phyloP scores from a whole-genome alignment of 1,140 invertebrate species.

The Formica selysi region DNA sequence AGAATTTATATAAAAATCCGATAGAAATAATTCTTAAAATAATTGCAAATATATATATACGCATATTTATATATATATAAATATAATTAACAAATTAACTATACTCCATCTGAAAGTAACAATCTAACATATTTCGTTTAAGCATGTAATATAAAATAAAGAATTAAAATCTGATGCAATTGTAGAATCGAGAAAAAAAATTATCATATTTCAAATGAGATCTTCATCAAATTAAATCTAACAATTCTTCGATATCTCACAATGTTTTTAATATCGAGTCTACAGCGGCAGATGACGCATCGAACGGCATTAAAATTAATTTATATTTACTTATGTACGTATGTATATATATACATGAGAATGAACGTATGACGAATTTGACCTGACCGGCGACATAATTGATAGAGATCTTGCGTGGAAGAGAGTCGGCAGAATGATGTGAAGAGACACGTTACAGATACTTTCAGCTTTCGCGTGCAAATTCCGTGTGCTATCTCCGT shows the following conservation, averaged over 20 bases:
- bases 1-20: no score
- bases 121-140: background rate
- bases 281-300: background rate
- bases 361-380: background rate
- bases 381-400: background rate
- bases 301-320: conserved; percentile 17
- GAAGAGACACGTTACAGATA: background rate
- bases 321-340: conserved; percentile 9
- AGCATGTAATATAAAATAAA: background rate
- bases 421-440: background rate
- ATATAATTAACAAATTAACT: background rate
- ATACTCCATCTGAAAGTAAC: no score
- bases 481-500: background rate
- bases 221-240: no score
- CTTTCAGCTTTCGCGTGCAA: conserved; percentile 13
- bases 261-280: background rate
- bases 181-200: background rate
- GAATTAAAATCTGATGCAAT: background rate
- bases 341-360: conserved; percentile 9
- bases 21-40: no score
- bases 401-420: conserved; percentile 6
- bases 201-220: background rate
- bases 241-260: background rate
- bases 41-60: no score
- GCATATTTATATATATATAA: background rate